A percentile compares a stretch with the other conserved stretches of the same genome.
These are phyloP conservation scores for Myiotriccus ornatus DNA, from an alignment of 2,797 vertebrate species.

Conservation along the genomic window DNA sequence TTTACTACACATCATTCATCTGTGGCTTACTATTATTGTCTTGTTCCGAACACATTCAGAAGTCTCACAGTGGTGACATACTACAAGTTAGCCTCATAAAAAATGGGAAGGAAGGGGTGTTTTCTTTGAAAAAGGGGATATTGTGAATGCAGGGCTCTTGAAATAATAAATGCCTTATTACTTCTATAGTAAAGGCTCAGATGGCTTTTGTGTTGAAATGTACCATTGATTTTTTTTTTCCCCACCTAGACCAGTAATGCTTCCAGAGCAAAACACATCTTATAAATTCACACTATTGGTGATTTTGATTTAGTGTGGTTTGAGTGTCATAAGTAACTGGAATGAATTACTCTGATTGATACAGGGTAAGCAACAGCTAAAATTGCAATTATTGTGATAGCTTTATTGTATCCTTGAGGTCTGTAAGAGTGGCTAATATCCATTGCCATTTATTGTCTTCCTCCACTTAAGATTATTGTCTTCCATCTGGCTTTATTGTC, in stretches of 20 bases:
- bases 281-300: background rate
- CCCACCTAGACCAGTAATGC: background rate
- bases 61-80: conserved; percentile 64
- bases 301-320: conserved; percentile 49
- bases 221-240: background rate
- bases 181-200: conserved; percentile 64
- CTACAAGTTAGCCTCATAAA: conserved; percentile 69
- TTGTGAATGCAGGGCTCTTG: conserved; percentile 65
- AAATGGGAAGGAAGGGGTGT: conserved; percentile 63
- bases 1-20: conserved; percentile 76
- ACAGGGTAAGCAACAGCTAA: conserved; percentile 47
- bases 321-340: background rate
- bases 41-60: conserved; percentile 67
- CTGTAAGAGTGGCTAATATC: background rate
- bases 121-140: conserved; percentile 64
- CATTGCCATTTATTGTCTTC: conserved; percentile 34
- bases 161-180: conserved; percentile 63
- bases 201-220: conserved; percentile 67
- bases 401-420: conserved; percentile 29
- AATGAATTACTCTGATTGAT: conserved; percentile 55
- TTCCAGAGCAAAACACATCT: conserved; percentile 31
- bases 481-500: background rate
- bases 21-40: conserved; percentile 69
- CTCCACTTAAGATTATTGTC: background rate
- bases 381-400: conserved; percentile 38